Evolutionary conservation across 2,888 invertebrate genomes (phyloP).

Genomic region (Phyto melanocephala): DNA sequence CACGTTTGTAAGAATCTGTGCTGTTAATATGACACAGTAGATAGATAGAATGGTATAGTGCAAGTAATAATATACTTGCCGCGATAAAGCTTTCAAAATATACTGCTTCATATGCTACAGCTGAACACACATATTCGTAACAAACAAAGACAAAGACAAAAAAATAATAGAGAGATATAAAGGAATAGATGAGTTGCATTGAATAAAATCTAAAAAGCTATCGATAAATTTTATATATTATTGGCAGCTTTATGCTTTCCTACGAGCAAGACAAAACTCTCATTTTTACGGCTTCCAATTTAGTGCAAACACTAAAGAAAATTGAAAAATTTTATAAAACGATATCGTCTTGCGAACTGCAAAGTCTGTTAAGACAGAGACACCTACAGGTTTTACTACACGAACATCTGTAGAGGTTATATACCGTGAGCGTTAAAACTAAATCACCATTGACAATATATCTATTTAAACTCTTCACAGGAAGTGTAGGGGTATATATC

Average conservation of each 20-base stretch:
- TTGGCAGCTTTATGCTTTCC: constrained; percentile 15
- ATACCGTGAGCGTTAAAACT: too few species aligned
- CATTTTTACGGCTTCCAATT: constrained; percentile 43
- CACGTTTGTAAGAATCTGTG: neutral
- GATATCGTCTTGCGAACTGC: neutral
- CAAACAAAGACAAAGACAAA: neutral
- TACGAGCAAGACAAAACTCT: constrained; percentile 13
- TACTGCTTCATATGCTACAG: neutral
- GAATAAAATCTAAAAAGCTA: constrained; percentile 34
- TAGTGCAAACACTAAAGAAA: constrained; percentile 30
- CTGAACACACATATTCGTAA: neutral
- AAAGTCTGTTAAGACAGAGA: neutral
- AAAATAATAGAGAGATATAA: neutral
- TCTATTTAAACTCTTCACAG: too few species aligned
- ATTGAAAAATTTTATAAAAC: constrained; percentile 42
- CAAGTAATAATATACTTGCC: constrained; percentile 9
- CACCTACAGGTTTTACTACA: neutral
- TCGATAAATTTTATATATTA: constrained; percentile 48
- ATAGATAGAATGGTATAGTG: neutral
- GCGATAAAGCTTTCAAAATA: constrained; percentile 16
- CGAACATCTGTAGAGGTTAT: too few species aligned
- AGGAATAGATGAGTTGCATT: constrained; percentile 16
- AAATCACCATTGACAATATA: too few species aligned
- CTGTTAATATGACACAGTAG: neutral
- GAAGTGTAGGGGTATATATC: too few species aligned